Evolutionary conservation across 64 coral and sea anemone species (phyloP).

Genomic region (Dendronephthya gigantea): DNA sequence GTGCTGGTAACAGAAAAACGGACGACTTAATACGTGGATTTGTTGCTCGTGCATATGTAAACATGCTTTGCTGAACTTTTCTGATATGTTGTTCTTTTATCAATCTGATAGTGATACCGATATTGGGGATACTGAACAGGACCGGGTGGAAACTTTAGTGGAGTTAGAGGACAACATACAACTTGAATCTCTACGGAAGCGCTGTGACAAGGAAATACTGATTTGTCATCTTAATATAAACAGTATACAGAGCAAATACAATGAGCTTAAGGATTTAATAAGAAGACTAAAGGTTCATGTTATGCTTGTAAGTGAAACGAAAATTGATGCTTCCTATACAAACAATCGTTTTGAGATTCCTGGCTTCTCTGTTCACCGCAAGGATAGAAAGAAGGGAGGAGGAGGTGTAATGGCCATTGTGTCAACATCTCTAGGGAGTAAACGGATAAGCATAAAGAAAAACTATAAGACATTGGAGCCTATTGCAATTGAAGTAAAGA

Average conservation of each 20-base stretch:
- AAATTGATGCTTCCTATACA: constrained; percentile 13
- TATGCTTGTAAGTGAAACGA: constrained; percentile 31
- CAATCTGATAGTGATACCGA: too few relatives aligned
- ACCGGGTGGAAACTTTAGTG: too few relatives aligned
- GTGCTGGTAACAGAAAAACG: too few relatives aligned
- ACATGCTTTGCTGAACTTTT: too few relatives aligned
- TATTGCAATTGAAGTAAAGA: constrained; percentile 29
- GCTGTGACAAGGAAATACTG: constrained; percentile 6
- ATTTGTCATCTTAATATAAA: neutral
- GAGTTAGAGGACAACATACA: too few relatives aligned
- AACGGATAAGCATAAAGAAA: constrained; percentile 1
- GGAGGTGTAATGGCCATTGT: constrained; percentile 33
- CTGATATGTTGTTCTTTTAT: too few relatives aligned
- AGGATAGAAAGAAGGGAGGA: constrained; percentile 39
- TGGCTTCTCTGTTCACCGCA: constrained; percentile 12
- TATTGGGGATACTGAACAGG: too few relatives aligned
- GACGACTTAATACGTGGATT: too few relatives aligned
- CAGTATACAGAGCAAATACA: constrained; percentile 23
- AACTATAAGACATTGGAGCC: constrained; percentile 33
- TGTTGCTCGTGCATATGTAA: too few relatives aligned
- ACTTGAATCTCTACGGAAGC: constrained; percentile 22
- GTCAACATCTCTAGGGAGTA: neutral
- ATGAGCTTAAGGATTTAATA: constrained; percentile 15
- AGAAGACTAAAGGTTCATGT: constrained; percentile 20
- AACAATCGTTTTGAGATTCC: constrained; percentile 11